These are phyloP conservation scores for Cinara cedri DNA, from an alignment of 2,888 invertebrate genomes.

Conservation along the genomic window DNA sequence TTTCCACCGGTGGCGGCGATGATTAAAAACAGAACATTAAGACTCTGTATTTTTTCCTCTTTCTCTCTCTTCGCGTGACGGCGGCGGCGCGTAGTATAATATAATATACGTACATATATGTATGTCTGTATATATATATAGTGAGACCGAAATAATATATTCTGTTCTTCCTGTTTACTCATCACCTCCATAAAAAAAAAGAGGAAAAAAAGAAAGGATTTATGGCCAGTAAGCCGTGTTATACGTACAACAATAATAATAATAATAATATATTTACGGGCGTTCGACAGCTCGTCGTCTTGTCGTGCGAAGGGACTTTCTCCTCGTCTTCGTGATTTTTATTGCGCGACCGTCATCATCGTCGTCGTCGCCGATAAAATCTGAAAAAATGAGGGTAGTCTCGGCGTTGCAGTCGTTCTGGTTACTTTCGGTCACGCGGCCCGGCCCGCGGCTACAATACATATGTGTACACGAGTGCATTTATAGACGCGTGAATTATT, in stretches of 20 bases:
- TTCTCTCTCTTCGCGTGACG: not conserved
- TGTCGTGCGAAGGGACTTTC: slow-evolving; percentile 21
- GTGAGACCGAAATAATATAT: slow-evolving; percentile 30
- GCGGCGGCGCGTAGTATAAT: too few relatives aligned
- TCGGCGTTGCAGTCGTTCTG: slow-evolving; percentile 5
- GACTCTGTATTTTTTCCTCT: not conserved
- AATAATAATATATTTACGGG: slow-evolving; percentile 30
- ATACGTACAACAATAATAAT: not conserved
- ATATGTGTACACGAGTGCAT: not conserved
- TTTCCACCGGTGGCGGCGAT: slow-evolving; percentile 17
- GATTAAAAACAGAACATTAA: slow-evolving; percentile 53
- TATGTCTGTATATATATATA: too few relatives aligned
- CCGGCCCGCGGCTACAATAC: too few relatives aligned
- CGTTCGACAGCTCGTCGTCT: slow-evolving; percentile 44
- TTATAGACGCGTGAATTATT: slow-evolving; percentile 14
- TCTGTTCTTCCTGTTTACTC: slow-evolving; percentile 56
- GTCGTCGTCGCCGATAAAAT: slow-evolving; percentile 37
- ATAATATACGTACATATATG: too few relatives aligned
- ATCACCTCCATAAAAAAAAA: slow-evolving; percentile 34
- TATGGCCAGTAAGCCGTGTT: slow-evolving; percentile 34
- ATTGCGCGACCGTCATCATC: slow-evolving; percentile 28
- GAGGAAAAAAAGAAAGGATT: slow-evolving; percentile 17
- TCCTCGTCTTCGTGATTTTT: slow-evolving; percentile 33
- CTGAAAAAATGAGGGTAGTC: not conserved
- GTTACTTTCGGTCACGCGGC: slow-evolving; percentile 43